Evolutionary conservation across 2,113 vertebrate genomes (phyloP).

Genomic region (Ammodytes marinus): DNA sequence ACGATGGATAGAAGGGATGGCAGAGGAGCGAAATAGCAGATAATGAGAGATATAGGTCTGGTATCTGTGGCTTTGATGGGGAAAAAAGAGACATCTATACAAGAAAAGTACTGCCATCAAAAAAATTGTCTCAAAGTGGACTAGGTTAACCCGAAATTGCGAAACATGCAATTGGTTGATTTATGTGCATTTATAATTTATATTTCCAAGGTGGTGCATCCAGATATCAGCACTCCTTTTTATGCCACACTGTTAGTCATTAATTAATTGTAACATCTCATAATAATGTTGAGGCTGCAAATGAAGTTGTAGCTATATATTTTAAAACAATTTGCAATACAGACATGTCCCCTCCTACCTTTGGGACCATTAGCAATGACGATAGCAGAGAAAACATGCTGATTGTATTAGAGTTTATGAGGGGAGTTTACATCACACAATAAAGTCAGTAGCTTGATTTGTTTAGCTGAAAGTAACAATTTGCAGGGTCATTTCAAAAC

Average conservation of each 20-base stretch:
- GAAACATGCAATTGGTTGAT: constrained; percentile 4
- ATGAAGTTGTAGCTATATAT: constrained; percentile 61
- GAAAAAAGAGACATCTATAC: constrained; percentile 11
- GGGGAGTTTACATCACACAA: neutral
- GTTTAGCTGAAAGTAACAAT: neutral
- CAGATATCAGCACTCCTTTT: constrained; percentile 30
- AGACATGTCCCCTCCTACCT: neutral
- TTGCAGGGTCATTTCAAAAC: neutral
- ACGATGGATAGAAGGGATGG: constrained; percentile 58
- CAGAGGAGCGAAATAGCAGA: constrained; percentile 42
- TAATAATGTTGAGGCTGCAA: constrained; percentile 60
- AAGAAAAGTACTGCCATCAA: constrained; percentile 22
- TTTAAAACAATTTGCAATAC: constrained; percentile 14
- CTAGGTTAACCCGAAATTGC: neutral
- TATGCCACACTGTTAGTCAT: constrained; percentile 39
- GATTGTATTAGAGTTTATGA: neutral
- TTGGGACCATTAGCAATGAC: constrained; percentile 21
- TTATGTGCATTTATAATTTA: neutral
- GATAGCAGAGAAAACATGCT: neutral
- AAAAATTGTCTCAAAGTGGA: constrained; percentile 27
- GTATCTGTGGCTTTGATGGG: constrained; percentile 37
- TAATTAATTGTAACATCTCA: constrained; percentile 63
- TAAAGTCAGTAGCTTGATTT: neutral
- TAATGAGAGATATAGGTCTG: constrained; percentile 26
- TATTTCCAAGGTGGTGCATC: neutral